A percentile compares a stretch with the other conserved stretches of the same genome.
phyloP scores from a whole-genome alignment of 2,797 vertebrate species.

The Masticophis lateralis region DNA sequence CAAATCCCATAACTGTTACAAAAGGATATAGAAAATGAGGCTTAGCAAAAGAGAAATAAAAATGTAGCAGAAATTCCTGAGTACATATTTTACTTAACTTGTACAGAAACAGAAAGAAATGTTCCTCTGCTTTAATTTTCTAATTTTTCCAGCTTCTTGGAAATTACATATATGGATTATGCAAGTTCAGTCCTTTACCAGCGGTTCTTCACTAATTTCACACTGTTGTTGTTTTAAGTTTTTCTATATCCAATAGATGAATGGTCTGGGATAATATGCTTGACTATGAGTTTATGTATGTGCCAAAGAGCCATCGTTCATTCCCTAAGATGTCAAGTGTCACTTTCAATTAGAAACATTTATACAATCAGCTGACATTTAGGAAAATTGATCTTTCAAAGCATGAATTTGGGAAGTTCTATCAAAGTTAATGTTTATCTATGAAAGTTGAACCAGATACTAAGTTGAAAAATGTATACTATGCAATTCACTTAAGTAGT shows the following conservation, averaged over 20 bases:
- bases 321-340: not conserved
- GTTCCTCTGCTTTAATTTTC: not conserved
- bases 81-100: not conserved
- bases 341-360: not conserved
- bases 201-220: not conserved
- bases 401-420: not conserved
- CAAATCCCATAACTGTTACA: not conserved
- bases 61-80: not conserved
- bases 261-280: not conserved
- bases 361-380: not conserved
- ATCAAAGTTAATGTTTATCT: not conserved
- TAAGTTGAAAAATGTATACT: not conserved
- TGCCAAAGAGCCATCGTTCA: not conserved
- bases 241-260: not conserved
- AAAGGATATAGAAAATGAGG: not conserved
- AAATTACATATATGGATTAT: not conserved
- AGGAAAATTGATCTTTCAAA: not conserved
- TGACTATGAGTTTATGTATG: not conserved
- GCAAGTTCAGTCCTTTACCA: not conserved
- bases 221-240: not conserved
- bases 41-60: not conserved
- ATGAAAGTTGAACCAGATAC: not conserved
- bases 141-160: not conserved
- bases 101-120: not conserved
- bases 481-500: not conserved